phyloP scores from a whole-genome alignment of 2,797 vertebrate species.

The Pseudochirops cupreus region DNA sequence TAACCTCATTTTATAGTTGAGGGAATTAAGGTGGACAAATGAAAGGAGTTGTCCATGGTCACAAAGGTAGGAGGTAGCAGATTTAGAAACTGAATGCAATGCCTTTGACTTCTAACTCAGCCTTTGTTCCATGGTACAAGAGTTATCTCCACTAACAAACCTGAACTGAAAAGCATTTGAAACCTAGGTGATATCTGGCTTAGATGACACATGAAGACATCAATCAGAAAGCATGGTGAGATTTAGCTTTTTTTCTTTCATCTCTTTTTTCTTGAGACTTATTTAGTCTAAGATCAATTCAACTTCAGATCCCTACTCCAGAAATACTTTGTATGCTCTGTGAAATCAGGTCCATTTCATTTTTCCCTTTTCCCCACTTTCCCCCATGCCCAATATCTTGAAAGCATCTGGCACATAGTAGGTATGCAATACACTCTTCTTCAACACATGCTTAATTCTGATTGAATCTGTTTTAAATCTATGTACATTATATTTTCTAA shows the following conservation, averaged over 20 bases:
- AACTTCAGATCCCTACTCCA: neutral
- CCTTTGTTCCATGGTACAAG: neutral
- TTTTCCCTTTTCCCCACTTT: neutral
- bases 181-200: slow-evolving; percentile 3
- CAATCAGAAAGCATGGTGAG: neutral
- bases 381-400: neutral
- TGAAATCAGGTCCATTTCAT: neutral
- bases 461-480: neutral
- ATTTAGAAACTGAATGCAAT: neutral
- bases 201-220: neutral
- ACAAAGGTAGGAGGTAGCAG: neutral
- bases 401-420: neutral
- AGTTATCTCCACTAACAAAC: neutral
- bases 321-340: neutral
- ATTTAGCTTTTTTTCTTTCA: neutral
- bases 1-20: neutral
- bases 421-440: neutral
- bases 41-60: neutral
- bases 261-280: neutral
- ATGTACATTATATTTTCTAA: slow-evolving; percentile 13
- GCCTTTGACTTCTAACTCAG: neutral
- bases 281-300: neutral
- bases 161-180: neutral
- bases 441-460: neutral
- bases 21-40: neutral